Evolutionary conservation across 1,140 invertebrate species (phyloP).

Genomic region (Phortica variegata): DNA sequence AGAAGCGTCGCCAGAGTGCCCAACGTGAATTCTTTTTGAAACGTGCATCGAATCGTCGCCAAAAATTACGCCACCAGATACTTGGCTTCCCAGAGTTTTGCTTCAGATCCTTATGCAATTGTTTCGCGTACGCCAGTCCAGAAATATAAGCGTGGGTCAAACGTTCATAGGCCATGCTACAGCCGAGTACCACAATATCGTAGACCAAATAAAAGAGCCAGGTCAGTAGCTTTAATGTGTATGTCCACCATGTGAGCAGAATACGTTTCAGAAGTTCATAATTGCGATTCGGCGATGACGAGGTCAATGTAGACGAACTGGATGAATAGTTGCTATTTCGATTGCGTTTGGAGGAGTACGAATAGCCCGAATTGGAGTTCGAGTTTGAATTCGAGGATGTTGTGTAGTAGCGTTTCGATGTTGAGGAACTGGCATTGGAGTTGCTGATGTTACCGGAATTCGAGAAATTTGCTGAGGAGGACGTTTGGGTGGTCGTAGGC

Average conservation of each 20-base stretch:
- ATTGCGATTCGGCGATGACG: slow-evolving; percentile 35
- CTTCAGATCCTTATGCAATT: slow-evolving; percentile 46
- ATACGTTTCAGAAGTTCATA: slow-evolving; percentile 51
- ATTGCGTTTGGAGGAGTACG: slow-evolving; percentile 40
- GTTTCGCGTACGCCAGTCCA: slow-evolving; percentile 28
- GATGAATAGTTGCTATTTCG: slow-evolving; percentile 3
- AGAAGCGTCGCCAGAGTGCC: slow-evolving; percentile 52
- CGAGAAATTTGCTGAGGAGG: slow-evolving; percentile 28
- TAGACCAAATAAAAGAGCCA: slow-evolving; percentile 78
- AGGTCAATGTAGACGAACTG: slow-evolving; percentile 29
- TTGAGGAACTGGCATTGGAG: slow-evolving; percentile 43
- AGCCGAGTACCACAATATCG: slow-evolving; percentile 75
- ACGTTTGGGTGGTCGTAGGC: slow-evolving; percentile 3
- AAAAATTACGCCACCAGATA: slow-evolving; percentile 48
- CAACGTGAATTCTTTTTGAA: slow-evolving; percentile 50
- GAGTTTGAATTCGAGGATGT: slow-evolving; percentile 37
- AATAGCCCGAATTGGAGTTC: slow-evolving; percentile 39
- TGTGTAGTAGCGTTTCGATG: slow-evolving; percentile 47
- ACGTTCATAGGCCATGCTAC: slow-evolving; percentile 69
- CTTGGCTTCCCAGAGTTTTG: slow-evolving; percentile 52
- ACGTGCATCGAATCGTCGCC: slow-evolving; percentile 45
- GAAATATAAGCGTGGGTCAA: slow-evolving; percentile 33
- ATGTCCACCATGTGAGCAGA: slow-evolving; percentile 64
- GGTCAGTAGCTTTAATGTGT: slow-evolving; percentile 66
- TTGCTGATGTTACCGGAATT: slow-evolving; percentile 31